These are phyloP conservation scores for Ctenoplectra terminalis DNA, from an alignment of 1,140 invertebrate genomes.

Conservation along the genomic window DNA sequence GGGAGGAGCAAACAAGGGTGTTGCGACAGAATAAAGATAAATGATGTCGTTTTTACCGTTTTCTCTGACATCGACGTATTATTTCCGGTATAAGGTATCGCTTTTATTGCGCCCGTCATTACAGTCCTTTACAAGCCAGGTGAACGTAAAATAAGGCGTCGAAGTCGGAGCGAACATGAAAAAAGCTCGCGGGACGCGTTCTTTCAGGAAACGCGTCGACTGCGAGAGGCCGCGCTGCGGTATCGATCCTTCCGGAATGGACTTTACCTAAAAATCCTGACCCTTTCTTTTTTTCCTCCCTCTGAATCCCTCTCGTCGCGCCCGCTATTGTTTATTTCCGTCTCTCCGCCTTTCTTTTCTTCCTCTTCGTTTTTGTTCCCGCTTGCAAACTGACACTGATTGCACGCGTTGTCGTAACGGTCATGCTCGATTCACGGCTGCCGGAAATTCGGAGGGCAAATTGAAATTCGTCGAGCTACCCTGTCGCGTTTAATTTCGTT, in stretches of 20 bases:
- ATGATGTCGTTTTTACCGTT: slow-evolving; percentile 10
- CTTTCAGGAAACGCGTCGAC: neutral
- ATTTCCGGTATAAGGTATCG: slow-evolving; percentile 27
- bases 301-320: no score
- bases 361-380: neutral
- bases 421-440: slow-evolving; percentile 18
- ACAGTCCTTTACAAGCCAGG: slow-evolving; percentile 7
- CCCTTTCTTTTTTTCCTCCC: neutral
- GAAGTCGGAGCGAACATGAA: neutral
- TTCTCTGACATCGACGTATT: slow-evolving; percentile 7
- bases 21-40: slow-evolving; percentile 28
- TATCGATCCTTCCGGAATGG: neutral
- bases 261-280: neutral
- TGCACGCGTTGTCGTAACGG: slow-evolving; percentile 14
- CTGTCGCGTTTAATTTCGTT: slow-evolving; percentile 14
- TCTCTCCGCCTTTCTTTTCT: neutral
- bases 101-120: slow-evolving; percentile 18
- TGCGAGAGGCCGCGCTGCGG: neutral
- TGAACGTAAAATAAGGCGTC: slow-evolving; percentile 18
- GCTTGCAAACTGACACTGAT: neutral
- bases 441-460: neutral
- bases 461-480: slow-evolving; percentile 12
- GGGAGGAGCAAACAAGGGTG: neutral
- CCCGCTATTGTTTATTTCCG: neutral
- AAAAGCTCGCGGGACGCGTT: neutral